Base-by-base conservation (phyloP, 2,113 vertebrate species). In the Fregata magnificens region DNA sequence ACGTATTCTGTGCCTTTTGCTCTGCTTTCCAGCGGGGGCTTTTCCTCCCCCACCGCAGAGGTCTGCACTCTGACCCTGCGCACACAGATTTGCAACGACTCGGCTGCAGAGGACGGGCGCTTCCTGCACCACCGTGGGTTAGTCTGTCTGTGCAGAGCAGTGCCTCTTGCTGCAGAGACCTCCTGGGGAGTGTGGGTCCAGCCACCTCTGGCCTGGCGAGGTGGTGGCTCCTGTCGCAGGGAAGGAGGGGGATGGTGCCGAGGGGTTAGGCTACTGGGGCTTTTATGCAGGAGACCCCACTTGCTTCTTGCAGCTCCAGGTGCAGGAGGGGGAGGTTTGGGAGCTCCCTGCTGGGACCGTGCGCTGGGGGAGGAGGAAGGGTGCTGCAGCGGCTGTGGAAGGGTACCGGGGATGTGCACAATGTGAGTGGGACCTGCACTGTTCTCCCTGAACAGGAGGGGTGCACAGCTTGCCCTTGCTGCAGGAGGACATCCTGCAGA, bases 81-180 rank as follows among this genome's bases (percentile, higher is more conserved):
- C 14, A 5, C 1, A 4, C 49, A 19, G 53, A 10, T 17, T 5
- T 40, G 40, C 42, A 9, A 31, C 63, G 44, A 4, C 26, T 29
- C 0, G 1, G 55, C 32, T n/a, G 61, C 19, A 12, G 40, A 42
- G 45, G 21, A 18, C 0, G 9, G 47, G 26, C 1, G 2, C 31
- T 26, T 45, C 53, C 69, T 2, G 1, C 16, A 1, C 31, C 2
- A 1, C 61, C 4, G 20, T 0, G 19, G 34, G 34, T 38, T 5
- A 2, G 3, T 10, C 44, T 18, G 58, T 5, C 42, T 14, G 18
- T 3, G 11, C 74, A 9, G 55, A 56, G 61, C 38, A 15, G 62
- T 10, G 28, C 38, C 38, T 21, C 62, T 21, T 21, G 62, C 62
- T 19, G 28, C 82, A 7, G 53, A 49, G 59, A 31, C 56, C 31